Percentiles rank a stretch among this genome's conserved stretches.
Conservation (phyloP, 2,888 invertebrate species). For the Drosophila prostipennis region DNA sequence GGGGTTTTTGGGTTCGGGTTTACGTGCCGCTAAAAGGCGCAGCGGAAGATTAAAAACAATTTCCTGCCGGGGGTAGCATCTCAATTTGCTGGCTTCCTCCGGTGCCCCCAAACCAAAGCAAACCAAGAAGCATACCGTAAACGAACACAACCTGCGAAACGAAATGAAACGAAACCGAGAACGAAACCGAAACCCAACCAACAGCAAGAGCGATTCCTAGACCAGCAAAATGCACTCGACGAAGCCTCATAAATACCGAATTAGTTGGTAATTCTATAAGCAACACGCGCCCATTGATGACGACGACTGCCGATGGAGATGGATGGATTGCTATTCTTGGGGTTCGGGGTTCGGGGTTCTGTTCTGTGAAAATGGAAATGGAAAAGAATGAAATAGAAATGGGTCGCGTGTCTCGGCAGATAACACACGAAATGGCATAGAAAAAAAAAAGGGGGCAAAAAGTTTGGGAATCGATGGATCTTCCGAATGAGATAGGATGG, state of each 20-base stretch:
- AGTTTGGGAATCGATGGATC: slow-evolving; percentile 33
- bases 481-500: slow-evolving; percentile 12
- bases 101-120: not conserved
- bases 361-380: slow-evolving; percentile 3
- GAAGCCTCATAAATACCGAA: slow-evolving; percentile 83
- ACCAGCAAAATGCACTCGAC: slow-evolving; percentile 57
- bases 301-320: slow-evolving; percentile 29
- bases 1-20: slow-evolving; percentile 3
- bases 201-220: slow-evolving; percentile 19
- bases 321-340: slow-evolving; percentile 14
- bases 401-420: slow-evolving; percentile 64
- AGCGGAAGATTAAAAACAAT: slow-evolving; percentile 71
- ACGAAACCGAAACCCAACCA: slow-evolving; percentile 8
- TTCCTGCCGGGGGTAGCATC: slow-evolving; percentile 61
- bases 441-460: slow-evolving; percentile 11
- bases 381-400: slow-evolving; percentile 28
- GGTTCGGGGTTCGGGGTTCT: slow-evolving; percentile 11
- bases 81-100: slow-evolving; percentile 74
- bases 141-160: slow-evolving; percentile 14
- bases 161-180: not conserved
- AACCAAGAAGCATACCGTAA: not conserved
- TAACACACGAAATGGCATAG: slow-evolving; percentile 32
- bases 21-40: slow-evolving; percentile 56
- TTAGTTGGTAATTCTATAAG: slow-evolving; percentile 84
- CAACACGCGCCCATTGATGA: slow-evolving; percentile 83